These are phyloP conservation scores for Triplophysa yarkandensis DNA, from an alignment of 2,797 vertebrate genomes.

Conservation along the genomic window DNA sequence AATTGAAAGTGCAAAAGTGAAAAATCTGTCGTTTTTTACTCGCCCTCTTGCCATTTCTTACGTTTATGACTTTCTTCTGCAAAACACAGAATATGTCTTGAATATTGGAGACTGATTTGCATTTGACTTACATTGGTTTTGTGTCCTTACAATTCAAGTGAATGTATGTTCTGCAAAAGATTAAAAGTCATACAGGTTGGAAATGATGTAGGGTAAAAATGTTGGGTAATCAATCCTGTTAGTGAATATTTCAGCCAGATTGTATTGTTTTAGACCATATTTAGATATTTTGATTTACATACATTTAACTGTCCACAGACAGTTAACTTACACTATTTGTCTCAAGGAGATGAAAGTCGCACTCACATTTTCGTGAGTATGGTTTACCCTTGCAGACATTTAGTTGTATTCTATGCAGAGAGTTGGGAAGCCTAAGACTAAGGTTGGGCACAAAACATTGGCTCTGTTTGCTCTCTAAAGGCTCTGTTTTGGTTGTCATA, in stretches of 20 bases:
- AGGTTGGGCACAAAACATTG: slow-evolving; percentile 76
- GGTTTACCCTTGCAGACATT: slow-evolving; percentile 36
- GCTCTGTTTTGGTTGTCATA: slow-evolving; percentile 80
- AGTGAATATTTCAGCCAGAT: slow-evolving; percentile 63
- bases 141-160: too few species aligned
- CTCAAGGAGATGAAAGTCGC: slow-evolving; percentile 60
- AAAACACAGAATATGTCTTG: too few species aligned
- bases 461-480: slow-evolving; percentile 65
- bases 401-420: slow-evolving; percentile 62
- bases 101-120: too few species aligned
- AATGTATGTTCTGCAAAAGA: too few species aligned
- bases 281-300: slow-evolving; percentile 51
- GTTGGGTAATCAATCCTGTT: too few species aligned
- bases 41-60: too few species aligned
- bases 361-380: slow-evolving; percentile 51
- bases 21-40: too few species aligned
- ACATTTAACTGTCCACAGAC: slow-evolving; percentile 64
- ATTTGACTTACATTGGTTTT: too few species aligned
- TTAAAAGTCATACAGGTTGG: too few species aligned
- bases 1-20: not conserved
- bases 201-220: too few species aligned
- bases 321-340: slow-evolving; percentile 64
- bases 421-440: slow-evolving; percentile 76
- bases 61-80: too few species aligned
- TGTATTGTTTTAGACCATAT: slow-evolving; percentile 63